Percentiles rank a stretch among this genome's conserved stretches.
phyloP scores from a whole-genome alignment of 2,888 invertebrate species.

The Coleophora deauratella region DNA sequence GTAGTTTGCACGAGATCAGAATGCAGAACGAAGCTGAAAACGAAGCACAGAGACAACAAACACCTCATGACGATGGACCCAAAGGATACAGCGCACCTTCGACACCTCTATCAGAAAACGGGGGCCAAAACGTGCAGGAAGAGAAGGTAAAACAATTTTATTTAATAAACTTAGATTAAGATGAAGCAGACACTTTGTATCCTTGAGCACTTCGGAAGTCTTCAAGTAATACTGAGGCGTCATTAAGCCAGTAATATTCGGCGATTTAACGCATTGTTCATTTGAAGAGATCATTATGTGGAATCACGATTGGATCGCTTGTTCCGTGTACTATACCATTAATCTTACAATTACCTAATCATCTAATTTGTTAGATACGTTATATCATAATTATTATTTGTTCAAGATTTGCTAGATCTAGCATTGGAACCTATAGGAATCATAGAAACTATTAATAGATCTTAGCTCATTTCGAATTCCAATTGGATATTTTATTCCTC shows the following conservation, averaged over 20 bases:
- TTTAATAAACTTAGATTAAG: neutral
- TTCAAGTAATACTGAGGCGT: constrained; percentile 41
- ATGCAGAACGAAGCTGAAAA: constrained; percentile 61
- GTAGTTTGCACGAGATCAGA: constrained; percentile 60
- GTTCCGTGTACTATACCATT: constrained; percentile 58
- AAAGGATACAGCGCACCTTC: constrained; percentile 71
- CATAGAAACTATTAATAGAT: too few relatives aligned
- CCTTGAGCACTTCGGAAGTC: constrained; percentile 68
- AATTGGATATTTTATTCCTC: too few relatives aligned
- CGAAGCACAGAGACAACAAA: constrained; percentile 58
- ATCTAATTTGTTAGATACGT: constrained; percentile 17
- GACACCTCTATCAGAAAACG: constrained; percentile 66
- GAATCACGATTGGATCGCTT: constrained; percentile 48
- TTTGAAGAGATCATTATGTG: constrained; percentile 45
- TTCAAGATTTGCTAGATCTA: too few relatives aligned
- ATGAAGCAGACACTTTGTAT: constrained; percentile 14
- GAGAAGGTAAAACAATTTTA: constrained; percentile 50
- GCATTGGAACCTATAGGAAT: too few relatives aligned
- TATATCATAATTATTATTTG: constrained; percentile 10
- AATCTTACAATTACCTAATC: constrained; percentile 49
- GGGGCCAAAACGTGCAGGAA: constrained; percentile 61
- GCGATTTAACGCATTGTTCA: constrained; percentile 46
- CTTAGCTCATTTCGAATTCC: too few relatives aligned
- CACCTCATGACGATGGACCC: constrained; percentile 62
- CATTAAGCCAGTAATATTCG: constrained; percentile 36